Base-by-base conservation (phyloP, 2,113 vertebrate species). In the Eurystomus gularis region DNA sequence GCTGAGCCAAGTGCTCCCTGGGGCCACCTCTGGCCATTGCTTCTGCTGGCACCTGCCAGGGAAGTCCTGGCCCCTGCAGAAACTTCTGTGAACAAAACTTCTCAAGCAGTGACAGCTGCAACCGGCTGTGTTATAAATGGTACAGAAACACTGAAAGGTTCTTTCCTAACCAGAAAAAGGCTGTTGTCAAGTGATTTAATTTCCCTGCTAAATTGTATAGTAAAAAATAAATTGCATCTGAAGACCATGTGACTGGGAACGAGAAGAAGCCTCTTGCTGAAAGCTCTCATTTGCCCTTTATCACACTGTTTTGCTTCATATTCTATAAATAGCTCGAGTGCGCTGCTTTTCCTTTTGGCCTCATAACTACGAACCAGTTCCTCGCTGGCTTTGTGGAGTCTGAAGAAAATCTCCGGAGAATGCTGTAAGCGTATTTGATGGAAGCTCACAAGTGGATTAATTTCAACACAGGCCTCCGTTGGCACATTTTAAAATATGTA, bases 321-420 rank as follows among this genome's bases (percentile, higher is more conserved):
- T 80, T 75, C 95, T 97, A 97, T 97, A 97, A 98, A 98, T 97
- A 97, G 90, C 46, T 55, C 26, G 0, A 57, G 70, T 88, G 88
- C 75, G 57, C 88, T 93, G 76, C 64, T 97, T 97, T 96, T 95
- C 90, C 91, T 96, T 96, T 96, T 86, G 86, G 78, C 87, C 86
- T 97, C 75, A 11, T 94, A 95, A 91, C 92, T 93, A 83, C 79
- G 93, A 86, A 89, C 83, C 68, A 79, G 73, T 88, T 96, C 91
- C 89, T 96, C 79, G 65, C 94, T 90, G 82, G 96, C 91, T 97
- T 86, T 79, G 35, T 37, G 75, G 44, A 84, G 71, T 23, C 73
- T 92, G 64, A 81, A 79, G 61, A 77, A 94, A 94, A 94, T 85
- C 94, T 92, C 87, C 1, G 3, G 82, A 90, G 95, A 86, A 94